Base-by-base conservation (phyloP, 2,113 vertebrate species). In the Triplophysa tibetana region DNA sequence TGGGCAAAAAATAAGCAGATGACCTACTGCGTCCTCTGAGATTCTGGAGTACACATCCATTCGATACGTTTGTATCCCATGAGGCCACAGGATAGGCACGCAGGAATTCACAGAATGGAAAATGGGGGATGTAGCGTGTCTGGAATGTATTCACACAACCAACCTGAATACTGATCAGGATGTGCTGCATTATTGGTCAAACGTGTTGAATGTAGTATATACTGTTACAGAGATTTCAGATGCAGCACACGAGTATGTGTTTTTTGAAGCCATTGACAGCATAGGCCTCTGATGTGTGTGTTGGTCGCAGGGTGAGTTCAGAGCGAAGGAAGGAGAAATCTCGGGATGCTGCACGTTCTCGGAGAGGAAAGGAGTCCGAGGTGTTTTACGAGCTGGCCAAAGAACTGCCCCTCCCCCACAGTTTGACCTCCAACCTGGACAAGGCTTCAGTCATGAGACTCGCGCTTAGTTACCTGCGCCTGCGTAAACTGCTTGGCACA, bases 361-460 rank as follows among this genome's bases (percentile, higher is more conserved):
- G 98, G 4, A 89, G 98, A 78, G 96, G 96, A 88, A 99, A 98
- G 89, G 98, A 99, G 85, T 96, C 98, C 0, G 96, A 99, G 75
- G 97, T 99, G 33, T 98, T 99, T 89, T 97, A 95, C 16, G 95
- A 99, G 85, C 93, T 99, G 81, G 95, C 97, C 69, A 95, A 95
- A 86, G 90, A 98, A 92, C 92, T 99, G 89, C 98, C 98, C 0
- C 91, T 99, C 85, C 94, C 96, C 2, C 96, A 98, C 87, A 95
- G 94, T 0, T 88, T 98, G 86, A 96, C 92, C 21, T 95, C 96
- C 0, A 95, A 96, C 88, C 93, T 99, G 81, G 98, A 99, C 90
- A 99, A 99, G 89, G 97, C 98, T 8, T 99, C 98, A 61, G 94
- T 99, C 79, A 98, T 99, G 96, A 95, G 98, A 68, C 94, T 99